Evolutionary conservation across 2,113 vertebrate species (phyloP).

Genomic region (Bufo gargarizans): DNA sequence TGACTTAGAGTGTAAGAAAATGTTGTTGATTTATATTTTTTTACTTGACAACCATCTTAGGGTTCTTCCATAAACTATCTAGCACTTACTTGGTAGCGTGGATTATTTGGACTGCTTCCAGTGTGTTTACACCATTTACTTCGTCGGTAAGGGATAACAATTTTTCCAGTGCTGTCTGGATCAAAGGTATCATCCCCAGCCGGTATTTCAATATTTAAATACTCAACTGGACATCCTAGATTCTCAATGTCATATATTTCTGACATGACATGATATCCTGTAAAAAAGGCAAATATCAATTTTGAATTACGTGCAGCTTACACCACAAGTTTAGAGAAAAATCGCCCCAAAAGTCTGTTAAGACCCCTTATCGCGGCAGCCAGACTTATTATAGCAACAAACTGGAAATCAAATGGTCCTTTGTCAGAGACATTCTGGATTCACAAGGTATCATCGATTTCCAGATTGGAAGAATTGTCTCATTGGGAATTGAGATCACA

Average conservation of each 20-base stretch:
- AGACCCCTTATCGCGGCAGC: too few species aligned
- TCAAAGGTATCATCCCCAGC: constrained; percentile 76
- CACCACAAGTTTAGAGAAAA: too few species aligned
- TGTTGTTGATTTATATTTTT: too few species aligned
- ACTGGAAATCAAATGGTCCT: too few species aligned
- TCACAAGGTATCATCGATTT: too few species aligned
- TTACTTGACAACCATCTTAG: too few species aligned
- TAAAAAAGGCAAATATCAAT: not conserved
- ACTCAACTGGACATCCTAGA: constrained; percentile 81
- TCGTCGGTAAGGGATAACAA: constrained; percentile 75
- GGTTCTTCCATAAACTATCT: not conserved
- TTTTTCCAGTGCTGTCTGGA: constrained; percentile 57
- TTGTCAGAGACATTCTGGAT: too few species aligned
- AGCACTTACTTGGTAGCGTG: constrained; percentile 70
- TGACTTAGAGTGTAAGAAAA: too few species aligned
- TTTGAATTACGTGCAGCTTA: not conserved
- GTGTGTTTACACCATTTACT: constrained; percentile 73
- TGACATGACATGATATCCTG: constrained; percentile 82
- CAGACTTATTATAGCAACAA: too few species aligned
- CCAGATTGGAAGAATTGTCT: too few species aligned
- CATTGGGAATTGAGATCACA: too few species aligned
- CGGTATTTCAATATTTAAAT: constrained; percentile 76
- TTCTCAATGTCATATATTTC: constrained; percentile 77
- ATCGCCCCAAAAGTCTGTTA: too few species aligned
- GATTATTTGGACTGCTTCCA: constrained; percentile 79